phyloP scores from a whole-genome alignment of 30 jellyfish, hydroid and myxozoan species.

The Hydractinia echinata region DNA sequence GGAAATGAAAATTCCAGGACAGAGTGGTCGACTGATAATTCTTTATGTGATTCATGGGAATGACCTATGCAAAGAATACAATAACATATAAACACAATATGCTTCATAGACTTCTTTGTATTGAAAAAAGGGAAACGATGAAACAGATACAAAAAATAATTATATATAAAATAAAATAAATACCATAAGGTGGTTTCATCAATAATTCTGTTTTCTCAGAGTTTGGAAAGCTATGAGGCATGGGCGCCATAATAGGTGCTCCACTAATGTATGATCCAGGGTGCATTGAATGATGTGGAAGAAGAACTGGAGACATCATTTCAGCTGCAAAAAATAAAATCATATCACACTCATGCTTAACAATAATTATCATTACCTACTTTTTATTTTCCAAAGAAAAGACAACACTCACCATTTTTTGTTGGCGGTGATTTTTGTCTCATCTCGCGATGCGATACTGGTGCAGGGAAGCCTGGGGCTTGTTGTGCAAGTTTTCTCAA shows the following conservation, averaged over 20 bases:
- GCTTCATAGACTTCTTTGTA: neutral
- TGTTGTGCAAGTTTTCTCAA: constrained; percentile 81
- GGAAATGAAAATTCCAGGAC: constrained; percentile 13
- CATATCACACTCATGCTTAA: neutral
- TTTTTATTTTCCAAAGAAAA: neutral
- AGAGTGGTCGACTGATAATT: no score
- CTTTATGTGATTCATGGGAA: no score
- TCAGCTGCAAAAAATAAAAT: neutral
- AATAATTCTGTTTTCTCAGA: neutral
- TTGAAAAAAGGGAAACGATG: neutral
- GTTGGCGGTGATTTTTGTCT: constrained; percentile 5
- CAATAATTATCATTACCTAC: no score
- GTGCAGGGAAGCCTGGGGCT: constrained; percentile 37
- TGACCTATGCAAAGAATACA: no score
- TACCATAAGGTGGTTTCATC: neutral
- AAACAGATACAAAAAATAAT: neutral
- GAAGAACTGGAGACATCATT: neutral
- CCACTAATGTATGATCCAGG: neutral
- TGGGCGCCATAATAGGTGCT: constrained; percentile 11
- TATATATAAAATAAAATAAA: neutral
- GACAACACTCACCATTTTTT: neutral
- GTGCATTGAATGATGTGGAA: constrained; percentile 7
- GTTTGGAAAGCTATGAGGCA: neutral
- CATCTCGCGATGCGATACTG: neutral
- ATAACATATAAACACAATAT: no score